Evolutionary conservation across 2,113 vertebrate species (phyloP), one percentile per base, ranked within the genome.

Genomic region (Petrocephalus microphthalmus): DNA sequence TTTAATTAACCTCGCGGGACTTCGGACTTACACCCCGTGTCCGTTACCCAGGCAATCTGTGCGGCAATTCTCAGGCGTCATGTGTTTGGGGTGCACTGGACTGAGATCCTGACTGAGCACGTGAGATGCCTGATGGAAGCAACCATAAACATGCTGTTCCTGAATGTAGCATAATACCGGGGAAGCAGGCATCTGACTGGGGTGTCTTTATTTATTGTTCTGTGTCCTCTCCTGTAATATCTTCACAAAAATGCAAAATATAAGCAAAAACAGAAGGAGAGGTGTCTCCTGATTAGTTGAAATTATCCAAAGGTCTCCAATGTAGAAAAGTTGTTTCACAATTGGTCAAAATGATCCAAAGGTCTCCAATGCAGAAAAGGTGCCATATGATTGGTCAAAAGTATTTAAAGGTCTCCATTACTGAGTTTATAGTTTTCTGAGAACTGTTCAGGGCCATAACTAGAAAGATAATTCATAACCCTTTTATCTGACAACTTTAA

Each of bases 1-100:
- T 54, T 85, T 89, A 89, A 89, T 89, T 89, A 89, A 54, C 51
- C 83, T 89, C 88, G 45, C n/a, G 57, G 71, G 84, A 88, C 51
- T 49, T 29, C 13, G 10, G 47, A 15, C 71, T 56, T 56, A 56
- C 33, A 57, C 5, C 13, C 87, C 74, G 22, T 11, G 22, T 60
- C 78, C 37, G 42, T 71, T 67, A 42, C 86, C 45, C 15, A 25
- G 22, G 86, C 42, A 57, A 47, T 57, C 49, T 15, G 52, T 49
- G 20, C n/a, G 11, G 81, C 11, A 83, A 56, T 84, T 86, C 85
- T 86, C 85, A 11, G 5, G 6, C 82, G 51, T 82, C 51, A 19
- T 74, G 74, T 42, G 87, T 81, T 82, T 85, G 6, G 25, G 11
- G 7, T 45, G 87, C 20, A 81, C 52, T 53, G 87, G 87, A 19